Percentiles rank a stretch among this genome's conserved stretches.
Conservation (phyloP, 2,797 vertebrate species). For the Rhinogobio ventralis region DNA sequence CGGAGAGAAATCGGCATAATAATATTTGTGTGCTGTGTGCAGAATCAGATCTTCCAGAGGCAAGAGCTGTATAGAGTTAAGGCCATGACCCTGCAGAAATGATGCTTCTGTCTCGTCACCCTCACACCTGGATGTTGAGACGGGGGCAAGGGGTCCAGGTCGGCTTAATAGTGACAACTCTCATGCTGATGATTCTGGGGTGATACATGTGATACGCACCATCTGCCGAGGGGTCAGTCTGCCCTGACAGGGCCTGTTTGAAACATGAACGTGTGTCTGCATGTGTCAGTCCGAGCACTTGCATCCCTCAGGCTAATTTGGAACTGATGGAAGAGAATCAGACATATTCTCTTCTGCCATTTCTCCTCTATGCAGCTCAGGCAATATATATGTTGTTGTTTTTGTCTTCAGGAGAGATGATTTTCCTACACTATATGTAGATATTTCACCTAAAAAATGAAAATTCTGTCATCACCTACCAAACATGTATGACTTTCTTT, state of each 20-base stretch:
- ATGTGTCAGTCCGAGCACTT: slow-evolving; percentile 28
- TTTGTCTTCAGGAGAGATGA: not conserved
- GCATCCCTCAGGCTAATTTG: slow-evolving; percentile 37
- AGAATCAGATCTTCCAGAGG: slow-evolving; percentile 23
- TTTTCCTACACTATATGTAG: not conserved
- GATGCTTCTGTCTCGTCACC: slow-evolving; percentile 4
- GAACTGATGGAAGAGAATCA: slow-evolving; percentile 24
- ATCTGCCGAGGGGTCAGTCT: slow-evolving; percentile 44
- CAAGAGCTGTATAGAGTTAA: slow-evolving; percentile 4
- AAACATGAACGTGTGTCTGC: slow-evolving; percentile 36
- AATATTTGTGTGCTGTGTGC: slow-evolving; percentile 22
- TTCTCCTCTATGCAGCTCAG: not conserved
- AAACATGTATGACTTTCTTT: not conserved
- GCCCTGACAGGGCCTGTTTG: slow-evolving; percentile 40
- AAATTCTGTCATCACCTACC: not conserved
- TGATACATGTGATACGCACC: slow-evolving; percentile 41
- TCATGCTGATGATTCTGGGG: slow-evolving; percentile 41
- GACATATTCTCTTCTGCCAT: slow-evolving; percentile 23
- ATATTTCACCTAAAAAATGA: not conserved
- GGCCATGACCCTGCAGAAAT: slow-evolving; percentile 11
- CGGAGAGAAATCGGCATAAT: slow-evolving; percentile 36
- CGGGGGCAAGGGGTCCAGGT: slow-evolving; percentile 10
- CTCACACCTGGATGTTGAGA: slow-evolving; percentile 37
- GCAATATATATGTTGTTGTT: not conserved
- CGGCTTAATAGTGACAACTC: slow-evolving; percentile 43